These are phyloP conservation scores for Cryptocephalus moraei DNA, from an alignment of 2,888 invertebrate genomes.

Conservation along the genomic window DNA sequence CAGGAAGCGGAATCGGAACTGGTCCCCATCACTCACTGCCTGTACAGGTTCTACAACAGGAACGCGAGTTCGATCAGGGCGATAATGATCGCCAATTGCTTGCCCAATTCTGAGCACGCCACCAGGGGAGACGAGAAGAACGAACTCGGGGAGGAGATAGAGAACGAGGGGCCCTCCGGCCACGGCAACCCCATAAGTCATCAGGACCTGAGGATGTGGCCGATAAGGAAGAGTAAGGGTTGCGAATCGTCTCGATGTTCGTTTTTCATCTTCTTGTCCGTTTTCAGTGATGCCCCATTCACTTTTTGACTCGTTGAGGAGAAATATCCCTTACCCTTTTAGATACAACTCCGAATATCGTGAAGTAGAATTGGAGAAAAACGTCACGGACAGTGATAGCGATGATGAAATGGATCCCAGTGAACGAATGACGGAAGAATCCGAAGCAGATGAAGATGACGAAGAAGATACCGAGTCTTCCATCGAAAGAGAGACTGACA, in stretches of 20 bases:
- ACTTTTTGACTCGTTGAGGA: constrained; percentile 17
- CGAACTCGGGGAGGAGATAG: constrained; percentile 13
- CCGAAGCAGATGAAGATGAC: constrained; percentile 21
- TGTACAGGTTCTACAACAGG: constrained; percentile 63
- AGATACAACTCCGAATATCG: constrained; percentile 54
- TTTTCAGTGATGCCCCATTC: constrained; percentile 6
- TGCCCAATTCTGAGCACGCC: constrained; percentile 37
- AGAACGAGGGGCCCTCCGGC: constrained; percentile 10
- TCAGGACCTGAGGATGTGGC: constrained; percentile 26
- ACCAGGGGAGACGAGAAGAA: constrained; percentile 24
- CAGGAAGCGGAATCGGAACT: constrained; percentile 72
- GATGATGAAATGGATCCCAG: constrained; percentile 24
- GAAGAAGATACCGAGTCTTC: constrained; percentile 20
- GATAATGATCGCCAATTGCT: constrained; percentile 66
- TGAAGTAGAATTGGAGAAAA: constrained; percentile 39
- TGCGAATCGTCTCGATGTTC: not conserved
- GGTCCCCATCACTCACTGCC: constrained; percentile 63
- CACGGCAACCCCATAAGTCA: constrained; percentile 46
- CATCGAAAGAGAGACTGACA: constrained; percentile 16
- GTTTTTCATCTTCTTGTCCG: not conserved
- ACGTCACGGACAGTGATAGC: constrained; percentile 12
- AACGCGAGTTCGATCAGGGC: constrained; percentile 72
- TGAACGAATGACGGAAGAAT: constrained; percentile 20
- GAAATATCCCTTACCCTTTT: constrained; percentile 47
- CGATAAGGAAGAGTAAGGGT: not conserved